Evolutionary conservation across 1,140 invertebrate genomes (phyloP), one percentile per base, ranked within the genome.

Genomic region (Macrocentrus cingulum): DNA sequence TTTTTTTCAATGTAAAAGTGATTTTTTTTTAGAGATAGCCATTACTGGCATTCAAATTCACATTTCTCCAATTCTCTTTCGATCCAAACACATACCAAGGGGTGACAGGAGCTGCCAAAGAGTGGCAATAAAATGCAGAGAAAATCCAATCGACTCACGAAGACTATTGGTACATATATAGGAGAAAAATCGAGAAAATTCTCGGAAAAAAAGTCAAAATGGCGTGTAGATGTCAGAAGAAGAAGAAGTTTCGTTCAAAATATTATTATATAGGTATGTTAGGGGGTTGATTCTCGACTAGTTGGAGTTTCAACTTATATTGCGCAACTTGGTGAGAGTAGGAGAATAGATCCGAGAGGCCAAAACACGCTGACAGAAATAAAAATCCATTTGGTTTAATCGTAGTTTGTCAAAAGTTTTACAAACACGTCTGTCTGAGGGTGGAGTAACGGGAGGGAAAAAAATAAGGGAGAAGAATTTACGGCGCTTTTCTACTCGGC

Each of bases 341-440:
- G 15, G 44, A 25, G 20, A 23, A 15, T 39, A 8, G 36, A 39
- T n/a, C n/a, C n/a, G n/a, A 13, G 15, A 39, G 29, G 41, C 9
- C 23, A 16, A 19, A 8, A 23, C 37, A 15, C 42, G 41, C 1
- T 42, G 46, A 46, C 37, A 23, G 9, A 50, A 57, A 57, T 57
- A 53, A 59, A 59, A 67, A 70, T 64, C 50, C 61, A 63, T 63
- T 69, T 51, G 54, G 41, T 62, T 61, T 67, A 69, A 71, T 71
- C 67, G 66, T 65, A 68, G 61, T 69, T 61, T 57, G 53, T 34
- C 41, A 50, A 59, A 59, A 59, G 41, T 59, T 59, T 52, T 34
- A 37, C 49, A n/a, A 51, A 36, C 25, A 15, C 49, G 11, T 18
- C 7, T 34, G 9, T 11, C 4, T 23, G 15, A 7, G 2, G 1